Evolutionary conservation across 2,888 invertebrate genomes (phyloP).

Genomic region (Cantharis lateralis): DNA sequence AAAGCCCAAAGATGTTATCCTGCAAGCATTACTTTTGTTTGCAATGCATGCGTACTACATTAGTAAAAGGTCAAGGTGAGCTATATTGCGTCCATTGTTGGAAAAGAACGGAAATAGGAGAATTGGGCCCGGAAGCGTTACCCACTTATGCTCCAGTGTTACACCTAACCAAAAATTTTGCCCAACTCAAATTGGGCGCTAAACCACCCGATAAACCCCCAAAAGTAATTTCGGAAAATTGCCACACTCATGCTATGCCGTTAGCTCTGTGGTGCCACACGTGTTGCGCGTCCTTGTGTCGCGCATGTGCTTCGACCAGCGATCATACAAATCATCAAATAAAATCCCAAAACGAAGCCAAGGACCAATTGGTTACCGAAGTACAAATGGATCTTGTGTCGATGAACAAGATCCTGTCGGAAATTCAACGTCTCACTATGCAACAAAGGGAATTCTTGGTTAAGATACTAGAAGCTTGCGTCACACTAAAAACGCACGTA

Average conservation of each 20-base stretch:
- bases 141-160: conserved; percentile 72
- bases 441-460: conserved; percentile 74
- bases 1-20: conserved; percentile 72
- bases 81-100: conserved; percentile 75
- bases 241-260: conserved; percentile 75
- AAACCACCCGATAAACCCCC: conserved; percentile 55
- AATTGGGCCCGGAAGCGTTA: conserved; percentile 68
- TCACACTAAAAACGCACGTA: conserved; percentile 74
- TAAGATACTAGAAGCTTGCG: conserved; percentile 75
- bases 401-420: conserved; percentile 70
- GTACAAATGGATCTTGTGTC: conserved; percentile 69
- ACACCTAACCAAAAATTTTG: conserved; percentile 67
- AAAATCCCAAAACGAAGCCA: conserved; percentile 69
- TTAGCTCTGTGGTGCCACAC: conserved; percentile 72
- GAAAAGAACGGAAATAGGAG: conserved; percentile 73
- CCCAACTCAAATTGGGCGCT: conserved; percentile 61
- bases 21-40: conserved; percentile 81
- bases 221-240: conserved; percentile 63
- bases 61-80: conserved; percentile 67
- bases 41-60: conserved; percentile 71
- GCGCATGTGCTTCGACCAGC: conserved; percentile 68
- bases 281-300: conserved; percentile 67
- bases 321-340: conserved; percentile 71
- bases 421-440: conserved; percentile 71
- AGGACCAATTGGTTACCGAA: conserved; percentile 68